Evolutionary conservation across 64 coral and sea anemone genomes (phyloP).

Genomic region (Exaiptasia diaphana): DNA sequence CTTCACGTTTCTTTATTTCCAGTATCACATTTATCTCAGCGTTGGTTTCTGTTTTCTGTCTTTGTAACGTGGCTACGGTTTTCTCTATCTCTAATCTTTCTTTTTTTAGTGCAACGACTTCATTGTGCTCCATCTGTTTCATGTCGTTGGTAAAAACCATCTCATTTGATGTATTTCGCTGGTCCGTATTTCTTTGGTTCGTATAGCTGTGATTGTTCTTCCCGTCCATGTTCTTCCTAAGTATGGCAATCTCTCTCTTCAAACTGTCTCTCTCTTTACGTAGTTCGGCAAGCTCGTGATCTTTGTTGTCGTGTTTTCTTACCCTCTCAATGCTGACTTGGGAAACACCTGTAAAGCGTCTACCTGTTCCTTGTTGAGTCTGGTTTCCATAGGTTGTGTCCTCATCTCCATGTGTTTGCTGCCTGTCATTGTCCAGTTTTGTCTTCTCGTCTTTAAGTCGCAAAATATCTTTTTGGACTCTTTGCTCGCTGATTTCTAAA

Average conservation of each 20-base stretch:
- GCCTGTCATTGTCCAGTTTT: background rate
- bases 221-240: constrained; percentile 9
- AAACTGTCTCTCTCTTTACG: constrained; percentile 59
- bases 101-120: constrained; percentile 52
- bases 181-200: background rate
- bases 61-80: constrained; percentile 14
- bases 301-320: background rate
- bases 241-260: constrained; percentile 23
- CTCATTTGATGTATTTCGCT: background rate
- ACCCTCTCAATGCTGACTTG: constrained; percentile 6
- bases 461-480: constrained; percentile 40
- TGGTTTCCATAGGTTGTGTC: background rate
- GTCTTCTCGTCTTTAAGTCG: constrained; percentile 15
- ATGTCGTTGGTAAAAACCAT: constrained; percentile 17
- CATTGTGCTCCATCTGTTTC: constrained; percentile 19
- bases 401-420: background rate
- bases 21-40: constrained; percentile 44
- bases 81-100: constrained; percentile 55
- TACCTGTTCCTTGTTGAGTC: background rate
- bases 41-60: constrained; percentile 63
- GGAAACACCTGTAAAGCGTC: background rate
- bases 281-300: constrained; percentile 32
- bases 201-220: background rate
- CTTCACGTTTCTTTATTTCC: constrained; percentile 51
- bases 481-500: constrained; percentile 44